Conservation (phyloP, 1,140 invertebrate genomes). For the Bombus breviceps region DNA sequence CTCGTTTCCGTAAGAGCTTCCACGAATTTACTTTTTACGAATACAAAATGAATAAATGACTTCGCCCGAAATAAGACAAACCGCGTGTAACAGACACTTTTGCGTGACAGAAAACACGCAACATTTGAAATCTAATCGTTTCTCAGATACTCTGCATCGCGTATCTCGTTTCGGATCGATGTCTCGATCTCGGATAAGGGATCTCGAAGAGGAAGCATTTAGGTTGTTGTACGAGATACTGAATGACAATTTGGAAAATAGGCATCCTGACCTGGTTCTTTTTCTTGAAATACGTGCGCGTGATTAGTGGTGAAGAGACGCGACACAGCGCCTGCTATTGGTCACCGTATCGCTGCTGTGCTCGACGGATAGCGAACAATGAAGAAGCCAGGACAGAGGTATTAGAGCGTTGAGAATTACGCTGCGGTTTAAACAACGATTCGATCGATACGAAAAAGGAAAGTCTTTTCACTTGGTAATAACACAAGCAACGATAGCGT, state of each 20-base stretch:
- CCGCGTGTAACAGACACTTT: not conserved
- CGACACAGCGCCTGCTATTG: not conserved
- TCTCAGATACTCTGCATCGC: not conserved
- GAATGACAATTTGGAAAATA: not conserved
- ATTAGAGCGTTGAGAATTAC: not conserved
- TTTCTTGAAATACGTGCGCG: not conserved
- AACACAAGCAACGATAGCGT: not conserved
- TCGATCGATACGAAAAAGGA: not conserved
- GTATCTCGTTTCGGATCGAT: not conserved
- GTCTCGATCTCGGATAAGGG: no score
- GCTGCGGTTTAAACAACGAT: not conserved
- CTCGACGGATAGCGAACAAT: not conserved
- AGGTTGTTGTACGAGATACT: not conserved
- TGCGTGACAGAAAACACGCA: not conserved
- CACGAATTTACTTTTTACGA: not conserved
- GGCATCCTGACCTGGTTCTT: not conserved
- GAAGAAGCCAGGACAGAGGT: not conserved
- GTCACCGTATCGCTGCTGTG: not conserved
- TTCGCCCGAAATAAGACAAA: no score
- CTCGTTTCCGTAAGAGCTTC: not conserved
- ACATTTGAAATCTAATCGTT: not conserved
- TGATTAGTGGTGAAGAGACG: not conserved
- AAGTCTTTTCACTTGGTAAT: not conserved
- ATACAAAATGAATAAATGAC: not conserved
- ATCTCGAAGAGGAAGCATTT: not conserved